Percentiles rank a stretch among this genome's conserved stretches.
Evolutionary conservation across 2,113 vertebrate species (phyloP).

Genomic region (Nicator chloris): DNA sequence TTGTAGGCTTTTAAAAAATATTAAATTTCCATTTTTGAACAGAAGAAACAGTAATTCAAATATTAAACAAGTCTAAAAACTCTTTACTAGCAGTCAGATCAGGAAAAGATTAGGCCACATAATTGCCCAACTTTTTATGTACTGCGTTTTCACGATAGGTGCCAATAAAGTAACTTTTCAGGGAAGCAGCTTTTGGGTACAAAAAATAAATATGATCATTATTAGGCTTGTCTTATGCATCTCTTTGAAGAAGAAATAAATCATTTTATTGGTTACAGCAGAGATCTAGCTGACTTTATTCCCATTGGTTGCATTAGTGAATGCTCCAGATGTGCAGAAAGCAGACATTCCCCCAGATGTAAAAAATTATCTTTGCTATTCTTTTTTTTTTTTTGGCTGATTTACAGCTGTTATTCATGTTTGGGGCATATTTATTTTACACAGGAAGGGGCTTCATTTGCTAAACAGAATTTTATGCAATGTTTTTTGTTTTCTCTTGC

Average conservation of each 20-base stretch:
- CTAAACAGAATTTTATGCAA: background rate
- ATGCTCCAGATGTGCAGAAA: background rate
- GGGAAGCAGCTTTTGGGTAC: background rate
- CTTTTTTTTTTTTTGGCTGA: background rate
- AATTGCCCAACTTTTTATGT: background rate
- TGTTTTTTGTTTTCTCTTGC: background rate
- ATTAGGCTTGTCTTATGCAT: background rate
- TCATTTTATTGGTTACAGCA: background rate
- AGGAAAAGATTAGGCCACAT: background rate
- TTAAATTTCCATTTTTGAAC: background rate
- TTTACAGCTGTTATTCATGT: background rate
- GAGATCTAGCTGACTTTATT: background rate
- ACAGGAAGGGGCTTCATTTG: background rate
- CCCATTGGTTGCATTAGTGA: background rate
- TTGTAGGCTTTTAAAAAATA: background rate
- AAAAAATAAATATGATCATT: background rate
- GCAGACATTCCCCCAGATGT: background rate
- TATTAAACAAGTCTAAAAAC: background rate
- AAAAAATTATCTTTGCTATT: background rate
- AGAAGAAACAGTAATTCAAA: background rate
- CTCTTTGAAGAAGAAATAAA: background rate
- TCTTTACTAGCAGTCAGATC: background rate
- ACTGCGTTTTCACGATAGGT: background rate
- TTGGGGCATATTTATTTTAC: background rate
- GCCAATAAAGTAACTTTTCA: background rate